phyloP scores from a whole-genome alignment of 2,888 invertebrate genomes.

The Drosophila sordidula region DNA sequence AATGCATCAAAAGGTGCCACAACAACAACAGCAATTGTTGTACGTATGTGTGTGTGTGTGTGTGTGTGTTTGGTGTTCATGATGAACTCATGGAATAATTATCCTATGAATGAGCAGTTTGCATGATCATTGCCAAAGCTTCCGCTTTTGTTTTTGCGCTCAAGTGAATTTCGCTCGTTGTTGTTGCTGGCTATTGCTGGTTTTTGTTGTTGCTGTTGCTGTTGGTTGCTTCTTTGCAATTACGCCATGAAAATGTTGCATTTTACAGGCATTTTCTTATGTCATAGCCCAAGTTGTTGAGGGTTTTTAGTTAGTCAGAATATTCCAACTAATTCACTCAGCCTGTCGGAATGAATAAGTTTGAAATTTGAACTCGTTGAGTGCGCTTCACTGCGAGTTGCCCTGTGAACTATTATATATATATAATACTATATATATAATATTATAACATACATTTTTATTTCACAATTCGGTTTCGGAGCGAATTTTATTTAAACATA shows the following conservation, averaged over 20 bases:
- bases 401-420: constrained; percentile 3
- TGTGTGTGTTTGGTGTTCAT: constrained; percentile 35
- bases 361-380: background rate
- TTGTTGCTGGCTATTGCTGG: constrained; percentile 23
- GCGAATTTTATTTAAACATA: too few relatives aligned
- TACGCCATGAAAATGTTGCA: constrained; percentile 80
- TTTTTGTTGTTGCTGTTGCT: constrained; percentile 36
- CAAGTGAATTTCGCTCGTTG: constrained; percentile 54
- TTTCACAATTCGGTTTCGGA: too few relatives aligned
- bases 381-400: background rate
- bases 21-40: constrained; percentile 26
- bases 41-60: constrained; percentile 21
- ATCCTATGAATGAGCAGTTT: constrained; percentile 82
- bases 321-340: constrained; percentile 55
- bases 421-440: too few relatives aligned
- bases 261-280: constrained; percentile 77
- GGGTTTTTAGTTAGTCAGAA: constrained; percentile 52
- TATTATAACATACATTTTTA: too few relatives aligned
- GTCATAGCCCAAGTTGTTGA: constrained; percentile 63
- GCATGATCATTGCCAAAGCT: constrained; percentile 81
- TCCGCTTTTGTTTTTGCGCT: constrained; percentile 79
- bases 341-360: constrained; percentile 12
- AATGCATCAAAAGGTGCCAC: constrained; percentile 65
- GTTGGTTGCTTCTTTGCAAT: constrained; percentile 64
- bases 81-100: constrained; percentile 82